phyloP scores from a whole-genome alignment of 2,797 vertebrate genomes.

The Falco peregrinus region DNA sequence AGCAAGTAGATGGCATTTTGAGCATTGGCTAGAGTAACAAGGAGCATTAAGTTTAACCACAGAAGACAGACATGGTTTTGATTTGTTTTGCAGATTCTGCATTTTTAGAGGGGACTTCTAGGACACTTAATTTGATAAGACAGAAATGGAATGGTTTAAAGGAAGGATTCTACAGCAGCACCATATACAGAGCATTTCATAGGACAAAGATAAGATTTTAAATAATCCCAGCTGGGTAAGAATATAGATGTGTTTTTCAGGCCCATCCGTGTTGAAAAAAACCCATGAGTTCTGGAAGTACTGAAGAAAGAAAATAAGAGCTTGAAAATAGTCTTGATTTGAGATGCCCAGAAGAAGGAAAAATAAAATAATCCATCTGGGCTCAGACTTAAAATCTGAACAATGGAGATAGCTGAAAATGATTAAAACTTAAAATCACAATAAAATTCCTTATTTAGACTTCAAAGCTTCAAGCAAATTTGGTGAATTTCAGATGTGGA shows the following conservation, averaged over 20 bases:
- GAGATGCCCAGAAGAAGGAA: not conserved
- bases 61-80: rapidly evolving
- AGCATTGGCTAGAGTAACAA: not conserved
- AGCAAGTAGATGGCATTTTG: not conserved
- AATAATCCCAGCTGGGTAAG: not conserved
- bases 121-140: not conserved
- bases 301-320: not conserved
- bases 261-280: not conserved
- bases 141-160: not conserved
- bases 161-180: not conserved
- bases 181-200: not conserved
- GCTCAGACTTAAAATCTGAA: not conserved
- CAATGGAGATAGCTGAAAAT: slow-evolving; percentile 13
- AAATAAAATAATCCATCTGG: not conserved
- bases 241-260: not conserved
- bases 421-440: not conserved
- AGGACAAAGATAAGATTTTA: not conserved
- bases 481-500: not conserved
- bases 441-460: not conserved
- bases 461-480: not conserved
- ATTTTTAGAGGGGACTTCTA: not conserved
- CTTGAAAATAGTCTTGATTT: not conserved
- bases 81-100: not conserved
- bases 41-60: not conserved
- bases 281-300: not conserved